phyloP scores from a whole-genome alignment of 2,888 invertebrate genomes.

The Synergus umbraculus region DNA sequence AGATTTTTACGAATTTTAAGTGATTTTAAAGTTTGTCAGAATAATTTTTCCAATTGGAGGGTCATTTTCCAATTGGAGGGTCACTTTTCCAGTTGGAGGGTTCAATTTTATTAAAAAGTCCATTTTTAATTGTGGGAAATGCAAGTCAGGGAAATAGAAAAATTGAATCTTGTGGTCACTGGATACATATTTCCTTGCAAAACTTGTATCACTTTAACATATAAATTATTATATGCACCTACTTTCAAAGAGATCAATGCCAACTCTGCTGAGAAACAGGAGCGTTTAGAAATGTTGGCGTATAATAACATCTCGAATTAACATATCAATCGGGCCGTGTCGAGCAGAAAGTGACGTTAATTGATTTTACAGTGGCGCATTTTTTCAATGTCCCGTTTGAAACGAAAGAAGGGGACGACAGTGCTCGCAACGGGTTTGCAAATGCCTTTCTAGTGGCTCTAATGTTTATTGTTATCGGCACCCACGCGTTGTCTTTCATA shows the following conservation, averaged over 20 bases:
- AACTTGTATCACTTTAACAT: background rate
- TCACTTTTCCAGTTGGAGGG: no score
- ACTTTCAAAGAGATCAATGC: background rate
- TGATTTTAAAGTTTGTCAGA: no score
- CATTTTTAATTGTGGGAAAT: no score
- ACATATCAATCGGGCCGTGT: background rate
- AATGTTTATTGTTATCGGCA: slow-evolving; percentile 44
- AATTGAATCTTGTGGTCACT: no score
- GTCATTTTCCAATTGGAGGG: no score
- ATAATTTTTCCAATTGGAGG: no score
- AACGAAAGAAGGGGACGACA: background rate
- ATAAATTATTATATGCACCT: background rate
- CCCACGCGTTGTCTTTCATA: slow-evolving; percentile 47
- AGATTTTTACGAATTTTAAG: no score
- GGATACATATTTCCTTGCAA: background rate
- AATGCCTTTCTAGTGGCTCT: slow-evolving; percentile 48
- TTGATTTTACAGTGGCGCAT: background rate
- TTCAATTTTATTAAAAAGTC: no score
- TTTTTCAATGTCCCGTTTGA: background rate
- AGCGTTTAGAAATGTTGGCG: background rate
- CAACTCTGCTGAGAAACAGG: background rate
- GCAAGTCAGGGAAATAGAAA: background rate
- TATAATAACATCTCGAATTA: background rate
- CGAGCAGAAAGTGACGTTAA: background rate
- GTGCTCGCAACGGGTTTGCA: slow-evolving; percentile 38